Base-by-base conservation (phyloP, 2,113 vertebrate species). In the Lophotis ruficrista region DNA sequence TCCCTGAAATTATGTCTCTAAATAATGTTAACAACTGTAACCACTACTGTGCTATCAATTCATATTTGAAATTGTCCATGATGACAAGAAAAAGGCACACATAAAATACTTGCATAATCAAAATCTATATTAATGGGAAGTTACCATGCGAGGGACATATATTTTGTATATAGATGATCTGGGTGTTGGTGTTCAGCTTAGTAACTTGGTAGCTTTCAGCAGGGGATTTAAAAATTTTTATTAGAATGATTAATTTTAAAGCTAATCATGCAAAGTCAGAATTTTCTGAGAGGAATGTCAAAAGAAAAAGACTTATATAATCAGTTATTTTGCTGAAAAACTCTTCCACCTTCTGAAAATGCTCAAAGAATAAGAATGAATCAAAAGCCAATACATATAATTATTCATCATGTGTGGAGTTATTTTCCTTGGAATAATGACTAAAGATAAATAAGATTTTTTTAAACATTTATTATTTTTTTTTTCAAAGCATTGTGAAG, bases 1-100 rank as follows among this genome's bases (percentile, higher is more conserved):
- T 93, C 33, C 56, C 70, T 87, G n/a, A 93, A 96, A 94, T 93
- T 62, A 85, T 75, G 66, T 56, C 33, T 95, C 54, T 96, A 87
- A 91, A 91, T 94, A 84, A 87, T 80, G 47, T 87, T 83, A 64
- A 11, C 43, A 72, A 45, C 31, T 58, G 7, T 91, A 93, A 79
- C 79, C 69, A 84, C 27, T 93, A 37, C 9, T 68, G 24, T 88
- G 50, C 30, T 87, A 84, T 89, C 33, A 95, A 60, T 93, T 96
- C 23, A 83, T 47, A 69, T 60, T 62, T 96, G 20, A 53, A 91
- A 45, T 65, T 94, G 18, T 80, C 54, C 64, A 8, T 90, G 27
- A 30, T 69, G 71, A 37, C 51, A 38, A 33, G 19, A 81, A 91
- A 94, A 79, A 65, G 51, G 16, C 9, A 85, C 25, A 41, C 7